Conservation (phyloP, 1,140 invertebrate genomes). For the Oedothorax gibbosus region DNA sequence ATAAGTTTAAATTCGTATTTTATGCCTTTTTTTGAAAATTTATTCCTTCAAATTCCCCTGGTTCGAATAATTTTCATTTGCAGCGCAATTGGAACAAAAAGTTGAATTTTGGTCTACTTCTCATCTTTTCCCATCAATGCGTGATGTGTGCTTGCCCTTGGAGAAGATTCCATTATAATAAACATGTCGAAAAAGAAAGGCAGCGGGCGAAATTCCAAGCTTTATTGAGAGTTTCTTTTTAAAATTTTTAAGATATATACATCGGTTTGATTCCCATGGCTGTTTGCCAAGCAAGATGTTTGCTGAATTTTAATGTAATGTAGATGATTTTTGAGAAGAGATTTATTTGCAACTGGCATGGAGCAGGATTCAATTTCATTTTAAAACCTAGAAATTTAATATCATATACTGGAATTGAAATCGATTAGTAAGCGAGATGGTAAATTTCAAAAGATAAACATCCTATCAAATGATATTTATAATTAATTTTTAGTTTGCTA, state of each 20-base stretch:
- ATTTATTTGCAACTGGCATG: slow-evolving; percentile 44
- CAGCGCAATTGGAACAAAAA: slow-evolving; percentile 40
- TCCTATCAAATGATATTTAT: too few species aligned
- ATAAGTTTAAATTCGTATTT: too few species aligned
- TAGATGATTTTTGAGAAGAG: slow-evolving; percentile 38
- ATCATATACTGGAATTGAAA: slow-evolving; percentile 28
- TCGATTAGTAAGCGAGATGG: too few species aligned
- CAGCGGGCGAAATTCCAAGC: slow-evolving; percentile 26
- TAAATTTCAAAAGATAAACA: too few species aligned
- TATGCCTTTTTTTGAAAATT: too few species aligned
- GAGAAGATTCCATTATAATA: slow-evolving; percentile 44
- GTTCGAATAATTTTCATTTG: too few species aligned
- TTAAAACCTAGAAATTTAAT: slow-evolving; percentile 31
- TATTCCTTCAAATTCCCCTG: too few species aligned
- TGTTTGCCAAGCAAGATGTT: slow-evolving; percentile 51
- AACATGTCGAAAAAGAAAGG: slow-evolving; percentile 46
- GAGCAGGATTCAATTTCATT: slow-evolving; percentile 34
- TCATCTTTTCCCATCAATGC: slow-evolving; percentile 23
- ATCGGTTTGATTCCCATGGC: slow-evolving; percentile 44
- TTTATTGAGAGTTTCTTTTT: slow-evolving; percentile 43
- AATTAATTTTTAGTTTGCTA: too few species aligned
- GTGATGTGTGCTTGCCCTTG: slow-evolving; percentile 17
- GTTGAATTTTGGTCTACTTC: slow-evolving; percentile 18
- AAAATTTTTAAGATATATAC: slow-evolving; percentile 42
- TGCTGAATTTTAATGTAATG: slow-evolving; percentile 49